Evolutionary conservation across 2,113 vertebrate genomes (phyloP), one percentile per base, ranked within the genome.

Genomic region (Motacilla tschutschensis): DNA sequence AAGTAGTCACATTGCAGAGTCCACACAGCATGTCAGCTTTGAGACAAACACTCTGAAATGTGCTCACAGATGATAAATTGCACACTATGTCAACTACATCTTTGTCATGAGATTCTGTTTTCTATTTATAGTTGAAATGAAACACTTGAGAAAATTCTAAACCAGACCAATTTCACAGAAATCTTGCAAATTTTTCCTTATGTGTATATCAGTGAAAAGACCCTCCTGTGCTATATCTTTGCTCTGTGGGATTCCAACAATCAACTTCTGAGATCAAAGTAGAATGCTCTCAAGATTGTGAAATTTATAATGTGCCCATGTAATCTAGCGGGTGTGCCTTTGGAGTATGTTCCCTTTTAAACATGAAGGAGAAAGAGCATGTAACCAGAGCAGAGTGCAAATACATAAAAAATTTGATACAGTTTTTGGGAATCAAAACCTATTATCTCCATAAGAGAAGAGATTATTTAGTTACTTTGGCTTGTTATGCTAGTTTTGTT

Each of bases 71-170:
- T 94, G 93, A 94, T 95, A 92, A 95, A 96, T 94, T 93, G 94
- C 91, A 92, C 58, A 87, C 83, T 79, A 70, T 94, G 88, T 89
- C 95, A 93, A 44, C 78, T 93, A 85, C 75, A 89, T 94, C 87
- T 94, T 91, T 95, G 88, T 93, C 94, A 92, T 64, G 71, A 95
- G 91, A 87, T 60, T 90, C 73, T 51, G 57, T 94, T 91, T 86
- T 93, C 93, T 93, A 94, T 96, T 97, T 95, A 90, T 92, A 96
- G 82, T 84, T 94, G 75, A 97, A 96, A 94, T 92, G 94, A 95
- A 94, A 74, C 89, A 94, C 92, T 96, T 93, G 80, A 91, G 82
- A 85, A 88, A 93, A 91, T 86, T 92, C 86, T 83, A 90, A 92
- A 88, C 80, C 93, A 91, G 94, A 94, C 85, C 90, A 91, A 93